Base-by-base conservation (phyloP, 2,113 vertebrate species). In the Otus sunia region DNA sequence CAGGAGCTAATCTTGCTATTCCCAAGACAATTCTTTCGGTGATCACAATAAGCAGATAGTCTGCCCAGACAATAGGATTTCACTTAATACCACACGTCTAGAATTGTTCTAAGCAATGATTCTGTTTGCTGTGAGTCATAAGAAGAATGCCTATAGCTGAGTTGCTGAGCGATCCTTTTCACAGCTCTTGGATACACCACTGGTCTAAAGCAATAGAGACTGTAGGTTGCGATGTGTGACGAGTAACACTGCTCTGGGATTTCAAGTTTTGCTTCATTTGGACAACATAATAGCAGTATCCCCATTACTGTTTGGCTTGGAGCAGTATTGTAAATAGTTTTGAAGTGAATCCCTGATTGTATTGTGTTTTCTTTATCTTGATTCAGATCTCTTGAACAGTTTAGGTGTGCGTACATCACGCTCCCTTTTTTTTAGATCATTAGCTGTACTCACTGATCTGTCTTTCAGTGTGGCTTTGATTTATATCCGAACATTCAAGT, bases 361-460 rank as follows among this genome's bases (percentile, higher is more conserved):
- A 7, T 94, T 88, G n/a, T 78, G 1, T 85, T 75, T 72, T 59
- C 62, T 90, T 86, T 68, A 37, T 63, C 58, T 87, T 59, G 63
- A 71, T 96, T 95, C 60, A 75, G 68, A 59, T 89, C 73, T 92
- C 68, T 94, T 69, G 41, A 77, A 73, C 56, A 84, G 76, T 95
- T 91, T 27, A 77, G n/a, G 32, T 81, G 55, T 76, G 50, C 2
- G 11, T 75, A 92, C 92, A 86, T 82, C 66, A 72, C 34, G 8
- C 27, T 53, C 1, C 7, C 81, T 60, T 59, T 15, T 80, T 80
- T 84, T 84, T 26, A 86, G 36, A 27, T 66, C 23, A 7, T 95
- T 79, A 60, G 75, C 43, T 83, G 18, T 50, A 30, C 55, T 84
- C 50, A 13, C 55, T 4, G 2, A 55, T 78, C 16, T 90, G 34